Percentiles rank a stretch among this genome's conserved stretches.
Evolutionary conservation across 2,797 vertebrate species (phyloP).

Genomic region (Micromesistius poutassou): DNA sequence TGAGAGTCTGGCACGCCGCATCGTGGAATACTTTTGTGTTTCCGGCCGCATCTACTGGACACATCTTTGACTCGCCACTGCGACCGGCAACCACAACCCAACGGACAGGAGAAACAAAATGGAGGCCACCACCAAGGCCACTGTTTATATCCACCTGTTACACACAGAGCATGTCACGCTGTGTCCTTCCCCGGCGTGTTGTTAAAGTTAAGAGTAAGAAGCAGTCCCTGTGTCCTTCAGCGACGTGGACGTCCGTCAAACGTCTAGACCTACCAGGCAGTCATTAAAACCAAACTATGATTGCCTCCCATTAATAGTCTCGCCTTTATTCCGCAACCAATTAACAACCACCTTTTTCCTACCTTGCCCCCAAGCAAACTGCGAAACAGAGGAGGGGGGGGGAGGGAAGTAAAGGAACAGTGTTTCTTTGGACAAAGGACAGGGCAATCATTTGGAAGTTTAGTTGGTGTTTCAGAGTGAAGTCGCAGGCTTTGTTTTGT

Average conservation of each 20-base stretch:
- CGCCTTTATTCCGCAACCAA: constrained; percentile 46
- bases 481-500: too few species aligned
- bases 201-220: background rate
- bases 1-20: background rate
- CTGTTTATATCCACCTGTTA: too few species aligned
- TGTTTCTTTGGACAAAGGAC: too few species aligned
- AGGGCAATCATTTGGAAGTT: too few species aligned
- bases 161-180: too few species aligned
- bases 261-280: constrained; percentile 27
- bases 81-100: background rate
- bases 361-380: constrained; percentile 58
- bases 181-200: background rate
- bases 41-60: too few species aligned
- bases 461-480: too few species aligned
- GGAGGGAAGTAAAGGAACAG: background rate
- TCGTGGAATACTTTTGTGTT: too few species aligned
- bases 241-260: constrained; percentile 26
- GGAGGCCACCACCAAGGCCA: too few species aligned
- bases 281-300: constrained; percentile 28
- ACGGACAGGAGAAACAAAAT: background rate
- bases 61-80: background rate
- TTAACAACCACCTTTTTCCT: constrained; percentile 40
- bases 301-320: constrained; percentile 36
- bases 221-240: constrained; percentile 4
- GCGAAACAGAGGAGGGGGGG: constrained; percentile 47